These are phyloP conservation scores for Synergus gifuensis DNA, from an alignment of 2,888 invertebrate species.

Conservation along the genomic window DNA sequence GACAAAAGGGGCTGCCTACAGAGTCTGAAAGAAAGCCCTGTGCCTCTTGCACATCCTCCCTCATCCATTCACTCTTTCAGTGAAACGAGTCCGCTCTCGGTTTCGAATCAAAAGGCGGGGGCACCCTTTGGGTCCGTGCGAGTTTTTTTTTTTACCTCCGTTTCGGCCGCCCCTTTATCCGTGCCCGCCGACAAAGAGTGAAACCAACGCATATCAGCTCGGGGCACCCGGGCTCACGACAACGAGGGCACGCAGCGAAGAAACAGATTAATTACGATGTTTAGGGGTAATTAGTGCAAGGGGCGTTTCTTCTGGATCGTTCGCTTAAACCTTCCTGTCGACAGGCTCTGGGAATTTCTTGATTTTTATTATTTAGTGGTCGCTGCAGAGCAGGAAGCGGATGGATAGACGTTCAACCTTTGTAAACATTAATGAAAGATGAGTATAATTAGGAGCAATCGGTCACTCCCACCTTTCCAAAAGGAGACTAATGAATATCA, in stretches of 20 bases:
- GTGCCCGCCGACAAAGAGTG: conserved; percentile 64
- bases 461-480: conserved; percentile 16
- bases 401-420: conserved; percentile 8
- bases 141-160: conserved; percentile 56
- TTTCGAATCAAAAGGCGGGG: conserved; percentile 70
- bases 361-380: conserved; percentile 19
- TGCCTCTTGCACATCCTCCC: conserved; percentile 71
- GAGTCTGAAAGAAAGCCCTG: conserved; percentile 62
- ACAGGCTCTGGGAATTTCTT: not conserved
- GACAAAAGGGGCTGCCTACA: conserved; percentile 68
- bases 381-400: not conserved
- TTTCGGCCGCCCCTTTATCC: conserved; percentile 56
- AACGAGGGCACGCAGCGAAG: conserved; percentile 57
- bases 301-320: conserved; percentile 54
- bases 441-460: conserved; percentile 29
- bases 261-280: conserved; percentile 74
- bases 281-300: conserved; percentile 66
- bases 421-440: conserved; percentile 23
- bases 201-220: conserved; percentile 60
- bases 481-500: conserved; percentile 15
- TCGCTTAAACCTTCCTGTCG: conserved; percentile 39
- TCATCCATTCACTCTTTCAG: conserved; percentile 70
- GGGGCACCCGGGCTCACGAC: conserved; percentile 51
- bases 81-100: conserved; percentile 62
- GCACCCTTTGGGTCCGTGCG: conserved; percentile 69